phyloP scores from a whole-genome alignment of 1,140 invertebrate species.

The Xylocopa sonorina region DNA sequence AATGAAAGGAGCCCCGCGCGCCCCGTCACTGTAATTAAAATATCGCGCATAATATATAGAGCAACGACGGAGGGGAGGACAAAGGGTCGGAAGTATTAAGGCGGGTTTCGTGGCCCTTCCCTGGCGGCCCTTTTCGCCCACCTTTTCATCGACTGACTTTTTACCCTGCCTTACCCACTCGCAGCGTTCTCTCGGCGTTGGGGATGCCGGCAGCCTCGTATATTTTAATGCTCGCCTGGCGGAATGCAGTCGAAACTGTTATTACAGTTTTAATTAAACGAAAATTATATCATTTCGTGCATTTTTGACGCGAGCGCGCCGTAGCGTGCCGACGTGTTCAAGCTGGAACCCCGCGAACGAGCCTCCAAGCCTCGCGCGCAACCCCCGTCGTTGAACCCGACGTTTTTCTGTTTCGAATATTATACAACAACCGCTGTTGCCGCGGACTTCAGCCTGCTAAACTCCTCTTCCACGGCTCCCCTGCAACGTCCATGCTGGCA shows the following conservation, averaged over 20 bases:
- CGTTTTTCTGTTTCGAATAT: constrained; percentile 63
- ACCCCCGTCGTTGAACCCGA: constrained; percentile 27
- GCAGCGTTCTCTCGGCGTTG: constrained; percentile 19
- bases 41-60: constrained; percentile 43
- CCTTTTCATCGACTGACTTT: constrained; percentile 54
- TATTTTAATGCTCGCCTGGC: constrained; percentile 61
- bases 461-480: constrained; percentile 44
- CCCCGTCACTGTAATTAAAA: constrained; percentile 48
- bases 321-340: constrained; percentile 59
- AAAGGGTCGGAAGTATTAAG: constrained; percentile 38
- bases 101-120: constrained; percentile 36
- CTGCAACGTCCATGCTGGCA: constrained; percentile 26
- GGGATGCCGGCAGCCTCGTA: constrained; percentile 47
- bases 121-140: constrained; percentile 12
- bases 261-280: constrained; percentile 75
- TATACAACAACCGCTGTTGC: constrained; percentile 35
- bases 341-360: no score
- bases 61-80: neutral
- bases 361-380: constrained; percentile 5
- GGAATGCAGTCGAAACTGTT: constrained; percentile 70
- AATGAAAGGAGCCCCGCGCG: constrained; percentile 31
- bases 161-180: neutral
- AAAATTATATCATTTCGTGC: constrained; percentile 73
- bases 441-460: constrained; percentile 27
- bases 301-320: constrained; percentile 65